These are phyloP conservation scores for Nomada flava DNA, from an alignment of 2,888 invertebrate genomes.

Conservation along the genomic window DNA sequence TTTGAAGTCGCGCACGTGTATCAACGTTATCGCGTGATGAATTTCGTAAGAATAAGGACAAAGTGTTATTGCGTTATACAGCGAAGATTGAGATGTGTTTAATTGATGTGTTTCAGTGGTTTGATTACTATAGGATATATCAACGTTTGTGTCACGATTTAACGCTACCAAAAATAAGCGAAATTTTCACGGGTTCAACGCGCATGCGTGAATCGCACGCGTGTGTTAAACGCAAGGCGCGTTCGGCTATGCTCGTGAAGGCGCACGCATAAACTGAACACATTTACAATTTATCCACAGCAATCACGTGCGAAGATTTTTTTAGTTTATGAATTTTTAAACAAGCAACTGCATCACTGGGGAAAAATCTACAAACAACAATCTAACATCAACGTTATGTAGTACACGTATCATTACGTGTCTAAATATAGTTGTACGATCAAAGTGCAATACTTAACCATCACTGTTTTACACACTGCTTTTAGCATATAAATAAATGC, in stretches of 20 bases:
- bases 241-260: slow-evolving; percentile 18
- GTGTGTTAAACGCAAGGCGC: slow-evolving; percentile 29
- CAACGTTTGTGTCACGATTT: neutral
- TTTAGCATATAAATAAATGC: neutral
- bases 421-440: slow-evolving; percentile 6
- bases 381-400: slow-evolving; percentile 3
- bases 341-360: neutral
- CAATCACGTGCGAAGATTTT: slow-evolving; percentile 38
- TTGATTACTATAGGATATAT: neutral
- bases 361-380: slow-evolving; percentile 13
- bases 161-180: slow-evolving; percentile 29
- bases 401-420: slow-evolving; percentile 9
- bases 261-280: slow-evolving; percentile 15
- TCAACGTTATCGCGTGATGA: neutral
- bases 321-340: neutral
- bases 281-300: slow-evolving; percentile 35
- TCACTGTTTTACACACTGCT: neutral
- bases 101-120: neutral
- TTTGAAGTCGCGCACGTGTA: neutral
- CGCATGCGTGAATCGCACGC: slow-evolving; percentile 44
- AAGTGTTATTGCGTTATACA: neutral
- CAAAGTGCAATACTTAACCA: slow-evolving; percentile 21
- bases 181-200: slow-evolving; percentile 3
- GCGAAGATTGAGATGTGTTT: neutral
- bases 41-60: neutral